These are phyloP conservation scores for Pteromalus puparum DNA, from an alignment of 1,140 invertebrate genomes.

Conservation along the genomic window DNA sequence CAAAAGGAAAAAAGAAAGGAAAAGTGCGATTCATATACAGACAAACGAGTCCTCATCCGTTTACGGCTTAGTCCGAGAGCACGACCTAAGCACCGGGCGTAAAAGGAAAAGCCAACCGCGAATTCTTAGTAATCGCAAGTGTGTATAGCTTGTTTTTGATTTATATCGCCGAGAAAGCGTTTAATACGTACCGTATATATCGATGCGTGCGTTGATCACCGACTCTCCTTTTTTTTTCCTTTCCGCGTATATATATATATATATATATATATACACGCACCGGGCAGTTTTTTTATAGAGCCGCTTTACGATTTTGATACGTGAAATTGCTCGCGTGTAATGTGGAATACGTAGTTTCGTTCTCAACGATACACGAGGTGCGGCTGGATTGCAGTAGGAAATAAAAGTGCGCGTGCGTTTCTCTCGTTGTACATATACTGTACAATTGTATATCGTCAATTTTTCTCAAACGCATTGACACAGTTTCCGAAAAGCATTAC, in stretches of 20 bases:
- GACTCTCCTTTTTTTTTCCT: constrained; percentile 23
- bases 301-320: neutral
- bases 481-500: neutral
- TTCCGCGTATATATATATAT: neutral
- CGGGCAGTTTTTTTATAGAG: constrained; percentile 1
- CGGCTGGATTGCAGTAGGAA: no score
- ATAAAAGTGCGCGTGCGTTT: no score
- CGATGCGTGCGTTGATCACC: neutral
- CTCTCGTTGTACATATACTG: no score
- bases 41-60: no score
- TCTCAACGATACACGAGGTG: no score
- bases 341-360: neutral
- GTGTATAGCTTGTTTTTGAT: constrained; percentile 4
- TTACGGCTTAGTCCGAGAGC: no score
- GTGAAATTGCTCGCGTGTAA: neutral
- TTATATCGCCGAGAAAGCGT: constrained; percentile 43
- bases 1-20: no score
- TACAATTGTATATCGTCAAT: no score
- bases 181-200: constrained; percentile 35
- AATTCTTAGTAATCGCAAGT: neutral
- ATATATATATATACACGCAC: no score
- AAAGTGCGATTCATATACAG: no score
- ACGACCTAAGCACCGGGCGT: no score
- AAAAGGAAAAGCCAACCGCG: constrained; percentile 25
- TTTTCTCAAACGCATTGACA: neutral